Percentiles rank a stretch among this genome's conserved stretches.
Evolutionary conservation across 2,797 vertebrate species (phyloP).

Genomic region (Neostethus bicornis): DNA sequence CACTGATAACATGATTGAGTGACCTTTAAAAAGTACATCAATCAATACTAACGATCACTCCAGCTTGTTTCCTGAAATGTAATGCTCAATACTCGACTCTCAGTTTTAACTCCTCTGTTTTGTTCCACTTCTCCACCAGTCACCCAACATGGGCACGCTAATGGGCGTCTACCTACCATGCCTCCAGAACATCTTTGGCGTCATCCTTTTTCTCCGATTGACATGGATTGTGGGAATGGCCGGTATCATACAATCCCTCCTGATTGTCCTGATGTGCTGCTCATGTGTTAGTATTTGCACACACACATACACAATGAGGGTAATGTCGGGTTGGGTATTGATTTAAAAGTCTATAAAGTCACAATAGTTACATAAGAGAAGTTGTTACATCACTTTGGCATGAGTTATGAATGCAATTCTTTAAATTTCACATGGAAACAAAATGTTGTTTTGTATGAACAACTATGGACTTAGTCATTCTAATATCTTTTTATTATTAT

Average conservation of each 20-base stretch:
- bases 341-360: conserved; percentile 27
- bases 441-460: no score
- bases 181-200: conserved; percentile 97
- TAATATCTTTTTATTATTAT: conserved; percentile 21
- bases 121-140: conserved; percentile 70
- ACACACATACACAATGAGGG: conserved; percentile 8
- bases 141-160: conserved; percentile 97
- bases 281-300: conserved; percentile 89
- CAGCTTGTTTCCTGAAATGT: conserved; percentile 66
- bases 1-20: conserved; percentile 59
- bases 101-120: conserved; percentile 3
- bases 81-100: conserved; percentile 47
- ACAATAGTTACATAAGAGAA: conserved; percentile 4
- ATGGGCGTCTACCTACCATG: conserved; percentile 99
- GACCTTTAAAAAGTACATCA: conserved; percentile 72
- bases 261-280: conserved; percentile 97
- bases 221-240: conserved; percentile 98
- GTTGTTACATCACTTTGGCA: conserved; percentile 9
- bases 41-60: conserved; percentile 71
- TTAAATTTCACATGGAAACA: no score
- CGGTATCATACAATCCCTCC: conserved; percentile 92
- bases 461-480: background rate
- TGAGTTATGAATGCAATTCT: background rate
- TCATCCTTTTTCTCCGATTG: conserved; percentile 95
- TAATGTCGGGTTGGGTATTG: conserved; percentile 12